Conservation (phyloP, 2,888 invertebrate species). For the Brenthis ino region DNA sequence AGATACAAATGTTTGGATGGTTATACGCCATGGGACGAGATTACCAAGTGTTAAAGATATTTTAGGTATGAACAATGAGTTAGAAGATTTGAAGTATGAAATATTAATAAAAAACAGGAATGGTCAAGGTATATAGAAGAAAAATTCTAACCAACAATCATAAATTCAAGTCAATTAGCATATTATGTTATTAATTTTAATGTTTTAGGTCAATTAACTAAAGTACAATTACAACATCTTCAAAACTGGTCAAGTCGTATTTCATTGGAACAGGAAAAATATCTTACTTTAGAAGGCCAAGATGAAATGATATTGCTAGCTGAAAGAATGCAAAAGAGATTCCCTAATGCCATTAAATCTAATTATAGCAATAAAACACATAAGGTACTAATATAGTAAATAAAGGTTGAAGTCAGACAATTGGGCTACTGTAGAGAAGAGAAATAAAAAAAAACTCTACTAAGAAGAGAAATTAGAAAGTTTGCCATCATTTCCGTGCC, state of each 20-base stretch:
- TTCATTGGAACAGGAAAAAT: conserved; percentile 79
- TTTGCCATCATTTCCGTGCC: no score
- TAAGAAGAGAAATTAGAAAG: no score
- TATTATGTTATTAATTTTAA: conserved; percentile 1
- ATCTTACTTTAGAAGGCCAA: conserved; percentile 87
- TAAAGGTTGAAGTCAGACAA: no score
- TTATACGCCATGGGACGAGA: conserved; percentile 90
- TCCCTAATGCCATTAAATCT: conserved; percentile 84
- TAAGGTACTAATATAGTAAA: conserved; percentile 61
- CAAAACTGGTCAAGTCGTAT: conserved; percentile 83
- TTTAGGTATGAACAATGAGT: conserved; percentile 70
- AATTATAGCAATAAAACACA: conserved; percentile 83
- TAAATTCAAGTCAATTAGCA: no score
- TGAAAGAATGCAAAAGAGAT: conserved; percentile 87
- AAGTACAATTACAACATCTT: conserved; percentile 70
- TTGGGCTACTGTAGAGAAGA: no score
- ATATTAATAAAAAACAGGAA: conserved; percentile 76
- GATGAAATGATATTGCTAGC: conserved; percentile 88
- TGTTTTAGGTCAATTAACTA: conserved; percentile 61
- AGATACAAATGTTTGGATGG: conserved; percentile 87
- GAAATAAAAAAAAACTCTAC: no score
- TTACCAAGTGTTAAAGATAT: conserved; percentile 85
- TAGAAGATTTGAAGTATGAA: conserved; percentile 78
- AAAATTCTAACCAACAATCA: neutral
- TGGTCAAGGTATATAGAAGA: conserved; percentile 67